Percentiles rank a stretch among this genome's conserved stretches.
These are phyloP conservation scores for Alcedo quadribrachys DNA, from an alignment of 2,797 vertebrate species.

Conservation along the genomic window DNA sequence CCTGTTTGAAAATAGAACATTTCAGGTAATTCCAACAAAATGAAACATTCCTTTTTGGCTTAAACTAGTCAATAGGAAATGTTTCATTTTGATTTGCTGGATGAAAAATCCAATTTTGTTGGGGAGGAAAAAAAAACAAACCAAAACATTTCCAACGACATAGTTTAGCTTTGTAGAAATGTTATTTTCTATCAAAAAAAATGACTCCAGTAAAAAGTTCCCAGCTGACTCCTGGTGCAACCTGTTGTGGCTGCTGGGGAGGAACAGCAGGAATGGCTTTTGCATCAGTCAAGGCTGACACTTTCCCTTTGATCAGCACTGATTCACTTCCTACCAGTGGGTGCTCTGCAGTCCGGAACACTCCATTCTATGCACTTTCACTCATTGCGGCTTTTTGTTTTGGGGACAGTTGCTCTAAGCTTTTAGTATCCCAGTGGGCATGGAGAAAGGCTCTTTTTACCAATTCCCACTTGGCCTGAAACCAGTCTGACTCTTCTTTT, in stretches of 20 bases:
- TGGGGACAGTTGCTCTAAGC: neutral
- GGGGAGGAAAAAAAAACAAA: rapidly evolving
- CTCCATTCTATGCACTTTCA: neutral
- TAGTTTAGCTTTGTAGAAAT: neutral
- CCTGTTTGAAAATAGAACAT: neutral
- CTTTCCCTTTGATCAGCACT: neutral
- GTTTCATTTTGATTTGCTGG: neutral
- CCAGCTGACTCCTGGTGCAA: neutral
- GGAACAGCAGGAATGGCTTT: neutral
- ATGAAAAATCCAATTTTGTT: neutral
- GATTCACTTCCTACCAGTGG: constrained; percentile 16
- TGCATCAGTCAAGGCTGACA: neutral
- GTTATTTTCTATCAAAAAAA: neutral
- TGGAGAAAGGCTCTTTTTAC: constrained; percentile 30
- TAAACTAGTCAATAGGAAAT: neutral
- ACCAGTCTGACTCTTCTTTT: neutral
- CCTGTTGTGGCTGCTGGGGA: neutral
- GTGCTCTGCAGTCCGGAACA: neutral
- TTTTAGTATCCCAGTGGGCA: constrained; percentile 17
- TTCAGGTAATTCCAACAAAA: neutral
- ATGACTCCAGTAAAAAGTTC: neutral
- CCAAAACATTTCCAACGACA: rapidly evolving
- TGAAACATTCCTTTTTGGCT: neutral
- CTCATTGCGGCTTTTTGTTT: neutral
- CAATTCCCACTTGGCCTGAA: neutral